Conservation (phyloP, 2,113 vertebrate genomes). For the Pachycephala philippinensis region DNA sequence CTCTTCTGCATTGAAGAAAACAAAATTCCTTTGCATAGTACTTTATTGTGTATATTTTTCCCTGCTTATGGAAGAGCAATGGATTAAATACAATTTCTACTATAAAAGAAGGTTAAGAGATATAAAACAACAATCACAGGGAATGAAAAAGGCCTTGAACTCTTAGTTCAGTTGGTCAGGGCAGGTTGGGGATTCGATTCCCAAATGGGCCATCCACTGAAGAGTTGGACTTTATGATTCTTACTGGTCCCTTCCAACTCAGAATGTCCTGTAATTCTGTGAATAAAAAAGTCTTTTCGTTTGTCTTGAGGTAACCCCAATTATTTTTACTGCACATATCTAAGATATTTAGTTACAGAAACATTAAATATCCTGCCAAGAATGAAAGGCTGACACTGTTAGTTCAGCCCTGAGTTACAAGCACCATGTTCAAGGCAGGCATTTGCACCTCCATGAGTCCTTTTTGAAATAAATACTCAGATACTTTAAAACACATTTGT, state of each 20-base stretch:
- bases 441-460: background rate
- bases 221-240: background rate
- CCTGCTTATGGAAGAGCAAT: background rate
- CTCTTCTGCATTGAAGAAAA: background rate
- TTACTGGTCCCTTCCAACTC: background rate
- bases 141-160: background rate
- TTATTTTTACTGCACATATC: background rate
- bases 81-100: background rate
- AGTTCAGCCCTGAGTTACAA: background rate
- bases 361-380: background rate
- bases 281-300: background rate
- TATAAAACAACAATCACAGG: background rate
- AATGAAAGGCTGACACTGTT: background rate
- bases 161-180: background rate
- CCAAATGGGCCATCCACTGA: background rate
- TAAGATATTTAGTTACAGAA: background rate
- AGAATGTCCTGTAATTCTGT: background rate
- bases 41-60: background rate
- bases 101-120: background rate
- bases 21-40: background rate
- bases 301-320: background rate
- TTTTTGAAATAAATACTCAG: background rate
- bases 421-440: background rate
- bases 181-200: background rate
- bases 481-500: background rate